Conservation (phyloP, 2,797 vertebrate species). For the Crenuchus spilurus region DNA sequence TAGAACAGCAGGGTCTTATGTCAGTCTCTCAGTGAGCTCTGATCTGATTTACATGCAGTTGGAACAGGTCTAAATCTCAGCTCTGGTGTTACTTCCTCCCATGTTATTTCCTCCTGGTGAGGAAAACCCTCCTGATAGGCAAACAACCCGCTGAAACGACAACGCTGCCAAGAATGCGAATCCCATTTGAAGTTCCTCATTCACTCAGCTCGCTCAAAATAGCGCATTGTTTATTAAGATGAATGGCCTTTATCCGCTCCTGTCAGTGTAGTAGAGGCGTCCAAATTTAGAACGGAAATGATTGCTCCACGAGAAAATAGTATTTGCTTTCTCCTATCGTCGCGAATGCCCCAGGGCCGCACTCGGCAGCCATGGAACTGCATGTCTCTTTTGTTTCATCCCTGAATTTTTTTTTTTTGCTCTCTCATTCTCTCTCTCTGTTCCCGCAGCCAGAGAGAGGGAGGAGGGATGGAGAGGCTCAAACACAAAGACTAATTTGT, state of each 20-base stretch:
- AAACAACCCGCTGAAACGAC: constrained; percentile 16
- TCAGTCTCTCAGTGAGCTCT: neutral
- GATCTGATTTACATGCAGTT: constrained; percentile 11
- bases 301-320: constrained; percentile 74
- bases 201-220: constrained; percentile 62
- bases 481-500: constrained; percentile 84
- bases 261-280: constrained; percentile 62
- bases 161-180: constrained; percentile 43
- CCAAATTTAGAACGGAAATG: constrained; percentile 78
- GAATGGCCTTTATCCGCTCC: constrained; percentile 69
- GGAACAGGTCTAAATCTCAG: constrained; percentile 16
- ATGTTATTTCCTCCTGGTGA: constrained; percentile 14
- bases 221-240: constrained; percentile 63
- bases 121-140: constrained; percentile 28
- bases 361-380: constrained; percentile 74
- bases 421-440: constrained; percentile 47
- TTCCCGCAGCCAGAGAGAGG: constrained; percentile 39
- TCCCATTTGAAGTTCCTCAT: constrained; percentile 60
- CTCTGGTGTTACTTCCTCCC: constrained; percentile 16
- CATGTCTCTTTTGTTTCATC: constrained; percentile 82
- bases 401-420: constrained; percentile 72
- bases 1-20: neutral
- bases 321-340: constrained; percentile 78
- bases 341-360: constrained; percentile 71
- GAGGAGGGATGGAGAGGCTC: constrained; percentile 64